Evolutionary conservation across 2,113 vertebrate genomes (phyloP), one percentile per base, ranked within the genome.

Genomic region (Macrotis lagotis): DNA sequence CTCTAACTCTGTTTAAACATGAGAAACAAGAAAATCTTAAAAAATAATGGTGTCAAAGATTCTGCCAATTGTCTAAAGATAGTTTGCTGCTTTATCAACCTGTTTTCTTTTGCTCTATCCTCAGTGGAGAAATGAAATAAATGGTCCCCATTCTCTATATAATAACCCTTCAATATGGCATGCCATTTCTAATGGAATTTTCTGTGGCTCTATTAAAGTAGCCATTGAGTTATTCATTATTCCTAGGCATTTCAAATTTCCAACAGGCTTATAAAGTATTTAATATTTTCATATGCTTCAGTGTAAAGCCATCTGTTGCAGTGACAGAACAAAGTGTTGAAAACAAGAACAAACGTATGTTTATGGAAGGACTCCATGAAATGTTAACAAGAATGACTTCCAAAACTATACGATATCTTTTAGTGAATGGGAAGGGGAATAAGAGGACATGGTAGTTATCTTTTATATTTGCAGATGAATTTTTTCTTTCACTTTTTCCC

Each of bases 281-380:
- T 98, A 98, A 95, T 98, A 97, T 98, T 98, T 98, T 98, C 98
- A 97, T 98, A 97, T 98, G 98, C 98, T 98, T 96, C 97, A 95
- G 94, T 26, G 96, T 98, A 97, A 98, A 98, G 97, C 98, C 98
- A 98, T 99, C 98, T 98, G 98, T 97, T 88, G 11, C 66, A 25
- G 94, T 96, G 98, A 97, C 94, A 98, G 98, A 97, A 97, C 95
- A 96, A 98, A 98, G 96, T 98, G 97, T 89, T 93, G 97, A 97
- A 94, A 97, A 98, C 48, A 90, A 98, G 98, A 98, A 94, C 93
- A 96, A 97, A 97, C 91, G 91, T 98, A 97, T 98, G 98, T 94
- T 98, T 98, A 37, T 96, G 98, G 96, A 97, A 96, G 91, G 94
- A 92, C 55, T 98, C 96, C 96, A 93, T 91, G 93, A 96, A 95